phyloP scores from a whole-genome alignment of 1,140 invertebrate genomes.

The Drosophila burlai region DNA sequence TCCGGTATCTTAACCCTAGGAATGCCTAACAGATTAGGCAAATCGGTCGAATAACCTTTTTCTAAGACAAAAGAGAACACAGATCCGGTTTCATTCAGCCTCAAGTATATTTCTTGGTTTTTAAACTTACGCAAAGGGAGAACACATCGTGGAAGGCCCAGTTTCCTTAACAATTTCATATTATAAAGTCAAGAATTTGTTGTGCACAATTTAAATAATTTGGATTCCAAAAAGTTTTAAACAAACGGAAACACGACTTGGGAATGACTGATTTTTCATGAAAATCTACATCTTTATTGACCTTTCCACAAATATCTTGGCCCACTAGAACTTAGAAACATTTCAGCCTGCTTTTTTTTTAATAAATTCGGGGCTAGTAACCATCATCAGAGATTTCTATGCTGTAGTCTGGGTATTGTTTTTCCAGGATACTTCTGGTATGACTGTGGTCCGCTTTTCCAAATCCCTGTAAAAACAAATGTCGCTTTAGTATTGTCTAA shows the following conservation, averaged over 20 bases:
- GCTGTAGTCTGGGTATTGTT: constrained; percentile 72
- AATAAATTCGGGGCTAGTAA: constrained; percentile 48
- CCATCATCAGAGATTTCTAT: constrained; percentile 84
- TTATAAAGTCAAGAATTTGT: background rate
- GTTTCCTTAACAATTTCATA: constrained; percentile 13
- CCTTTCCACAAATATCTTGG: constrained; percentile 14
- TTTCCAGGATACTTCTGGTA: constrained; percentile 62
- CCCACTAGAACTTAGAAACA: background rate
- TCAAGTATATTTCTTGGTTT: background rate
- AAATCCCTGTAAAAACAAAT: constrained; percentile 62
- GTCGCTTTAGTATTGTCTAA: background rate
- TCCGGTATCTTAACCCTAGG: constrained; percentile 31
- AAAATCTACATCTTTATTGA: background rate
- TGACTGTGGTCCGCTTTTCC: constrained; percentile 82
- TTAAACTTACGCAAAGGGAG: constrained; percentile 38
- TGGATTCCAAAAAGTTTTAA: constrained; percentile 11
- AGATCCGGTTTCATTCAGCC: background rate
- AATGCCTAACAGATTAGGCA: constrained; percentile 6
- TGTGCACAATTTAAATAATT: constrained; percentile 21
- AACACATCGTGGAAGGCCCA: constrained; percentile 2
- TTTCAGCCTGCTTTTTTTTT: background rate
- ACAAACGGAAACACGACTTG: background rate
- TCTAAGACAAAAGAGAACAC: constrained; percentile 1
- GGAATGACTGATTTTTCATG: constrained; percentile 5
- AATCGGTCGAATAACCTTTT: background rate